A percentile compares a stretch with the other conserved stretches of the same genome.
phyloP scores from a whole-genome alignment of 2,113 vertebrate genomes.

The Candoia aspera region DNA sequence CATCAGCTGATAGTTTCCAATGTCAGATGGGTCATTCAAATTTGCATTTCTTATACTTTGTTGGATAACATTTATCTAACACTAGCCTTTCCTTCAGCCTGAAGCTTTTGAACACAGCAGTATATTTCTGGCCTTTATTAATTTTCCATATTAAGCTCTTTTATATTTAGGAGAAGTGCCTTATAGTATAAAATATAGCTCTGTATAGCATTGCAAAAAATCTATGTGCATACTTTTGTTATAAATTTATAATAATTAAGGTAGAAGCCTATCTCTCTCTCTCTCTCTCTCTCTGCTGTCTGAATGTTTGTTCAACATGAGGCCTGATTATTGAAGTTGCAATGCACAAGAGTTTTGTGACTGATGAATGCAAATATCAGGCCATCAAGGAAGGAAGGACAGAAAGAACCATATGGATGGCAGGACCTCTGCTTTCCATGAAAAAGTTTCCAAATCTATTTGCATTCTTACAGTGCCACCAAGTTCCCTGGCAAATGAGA shows the following conservation, averaged over 20 bases:
- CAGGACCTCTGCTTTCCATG: too few species aligned
- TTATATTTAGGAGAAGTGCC: neutral
- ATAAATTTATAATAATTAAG: neutral
- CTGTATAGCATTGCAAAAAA: neutral
- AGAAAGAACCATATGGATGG: too few species aligned
- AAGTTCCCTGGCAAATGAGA: neutral
- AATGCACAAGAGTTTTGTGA: too few species aligned
- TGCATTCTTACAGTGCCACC: neutral
- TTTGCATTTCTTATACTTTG: neutral
- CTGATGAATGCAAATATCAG: too few species aligned
- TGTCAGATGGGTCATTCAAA: neutral
- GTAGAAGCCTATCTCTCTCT: too few species aligned
- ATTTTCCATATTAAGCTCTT: slow-evolving; percentile 6
- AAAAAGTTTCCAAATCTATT: neutral
- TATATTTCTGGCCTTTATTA: neutral
- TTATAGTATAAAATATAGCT: neutral
- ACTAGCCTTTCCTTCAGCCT: neutral
- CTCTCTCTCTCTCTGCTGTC: too few species aligned
- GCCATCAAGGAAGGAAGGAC: too few species aligned
- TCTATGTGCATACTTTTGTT: neutral
- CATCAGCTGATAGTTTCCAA: slow-evolving; percentile 25
- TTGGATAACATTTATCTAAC: slow-evolving; percentile 25
- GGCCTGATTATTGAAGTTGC: too few species aligned
- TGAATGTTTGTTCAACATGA: too few species aligned
- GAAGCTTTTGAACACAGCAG: slow-evolving; percentile 31